A percentile compares a stretch with the other conserved stretches of the same genome.
These are phyloP conservation scores for Zosterops pallidus DNA, from an alignment of 2,113 vertebrate species.

Conservation along the genomic window DNA sequence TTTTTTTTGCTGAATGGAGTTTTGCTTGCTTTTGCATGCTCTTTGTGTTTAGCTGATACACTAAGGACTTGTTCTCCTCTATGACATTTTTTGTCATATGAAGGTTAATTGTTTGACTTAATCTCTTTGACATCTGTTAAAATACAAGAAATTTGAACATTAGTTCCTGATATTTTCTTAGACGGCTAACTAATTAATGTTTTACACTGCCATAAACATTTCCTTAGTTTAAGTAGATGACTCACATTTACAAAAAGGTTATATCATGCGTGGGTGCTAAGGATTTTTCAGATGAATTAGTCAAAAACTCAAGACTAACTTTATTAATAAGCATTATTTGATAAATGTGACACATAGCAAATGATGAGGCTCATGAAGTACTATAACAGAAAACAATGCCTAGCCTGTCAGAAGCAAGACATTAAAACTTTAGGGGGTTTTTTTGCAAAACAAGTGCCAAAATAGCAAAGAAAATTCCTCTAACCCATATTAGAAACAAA, in stretches of 20 bases:
- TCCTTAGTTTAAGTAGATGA: slow-evolving; percentile 60
- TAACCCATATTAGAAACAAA: not conserved
- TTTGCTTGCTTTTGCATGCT: not conserved
- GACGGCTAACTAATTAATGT: slow-evolving; percentile 63
- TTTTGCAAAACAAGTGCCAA: not conserved
- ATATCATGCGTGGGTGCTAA: slow-evolving; percentile 32
- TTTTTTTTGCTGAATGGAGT: slow-evolving; percentile 36
- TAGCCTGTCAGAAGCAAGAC: not conserved
- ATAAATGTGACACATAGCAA: not conserved
- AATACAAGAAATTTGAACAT: slow-evolving; percentile 52
- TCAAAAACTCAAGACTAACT: slow-evolving; percentile 40
- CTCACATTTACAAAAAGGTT: slow-evolving; percentile 46
- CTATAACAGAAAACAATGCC: not conserved
- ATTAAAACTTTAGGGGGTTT: not conserved
- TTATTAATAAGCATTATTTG: slow-evolving; percentile 32
- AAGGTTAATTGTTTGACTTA: slow-evolving; percentile 59
- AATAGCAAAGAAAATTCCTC: not conserved
- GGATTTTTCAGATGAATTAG: slow-evolving; percentile 62
- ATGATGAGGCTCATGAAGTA: not conserved
- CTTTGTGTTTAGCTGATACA: slow-evolving; percentile 20
- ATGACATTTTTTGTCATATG: not conserved
- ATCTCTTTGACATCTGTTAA: slow-evolving; percentile 39
- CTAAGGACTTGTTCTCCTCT: slow-evolving; percentile 4
- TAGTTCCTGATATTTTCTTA: slow-evolving; percentile 50
- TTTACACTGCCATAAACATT: slow-evolving; percentile 60